These are phyloP conservation scores for Leptopilina clavipes DNA, from an alignment of 1,140 invertebrate genomes.

Conservation along the genomic window DNA sequence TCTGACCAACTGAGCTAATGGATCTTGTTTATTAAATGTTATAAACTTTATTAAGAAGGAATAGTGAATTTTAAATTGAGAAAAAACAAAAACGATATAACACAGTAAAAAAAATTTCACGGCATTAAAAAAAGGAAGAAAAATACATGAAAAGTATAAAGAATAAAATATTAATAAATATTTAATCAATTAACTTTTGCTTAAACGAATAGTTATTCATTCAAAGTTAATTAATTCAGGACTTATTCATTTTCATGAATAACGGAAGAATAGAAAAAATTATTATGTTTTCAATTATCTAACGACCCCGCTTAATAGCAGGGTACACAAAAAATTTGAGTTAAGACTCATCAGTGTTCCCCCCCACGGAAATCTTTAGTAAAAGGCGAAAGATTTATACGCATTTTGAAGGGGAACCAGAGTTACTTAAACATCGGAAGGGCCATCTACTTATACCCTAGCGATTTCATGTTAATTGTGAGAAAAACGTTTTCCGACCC, in stretches of 20 bases:
- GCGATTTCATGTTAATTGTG: not conserved
- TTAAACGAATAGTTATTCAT: no score
- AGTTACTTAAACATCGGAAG: not conserved
- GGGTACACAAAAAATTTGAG: conserved; percentile 5
- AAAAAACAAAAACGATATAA: no score
- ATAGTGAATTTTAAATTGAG: not conserved
- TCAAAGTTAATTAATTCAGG: no score
- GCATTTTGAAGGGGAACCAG: conserved; percentile 2
- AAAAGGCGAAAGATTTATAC: conserved; percentile 12
- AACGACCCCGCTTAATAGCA: not conserved
- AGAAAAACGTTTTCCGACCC: not conserved
- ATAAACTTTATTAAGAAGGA: not conserved
- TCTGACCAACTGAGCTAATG: not conserved
- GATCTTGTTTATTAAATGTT: not conserved
- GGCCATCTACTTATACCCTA: not conserved
- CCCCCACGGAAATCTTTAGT: conserved; percentile 12
- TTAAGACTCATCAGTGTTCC: conserved; percentile 19
- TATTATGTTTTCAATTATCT: not conserved
- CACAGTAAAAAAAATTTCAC: no score
- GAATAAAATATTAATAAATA: no score
- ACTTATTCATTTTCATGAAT: no score
- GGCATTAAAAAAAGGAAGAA: no score
- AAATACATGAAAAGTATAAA: no score
- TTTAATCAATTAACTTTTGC: no score
- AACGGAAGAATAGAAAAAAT: no score